Evolutionary conservation across 1,140 invertebrate genomes (phyloP).

Genomic region (Atta cephalotes): DNA sequence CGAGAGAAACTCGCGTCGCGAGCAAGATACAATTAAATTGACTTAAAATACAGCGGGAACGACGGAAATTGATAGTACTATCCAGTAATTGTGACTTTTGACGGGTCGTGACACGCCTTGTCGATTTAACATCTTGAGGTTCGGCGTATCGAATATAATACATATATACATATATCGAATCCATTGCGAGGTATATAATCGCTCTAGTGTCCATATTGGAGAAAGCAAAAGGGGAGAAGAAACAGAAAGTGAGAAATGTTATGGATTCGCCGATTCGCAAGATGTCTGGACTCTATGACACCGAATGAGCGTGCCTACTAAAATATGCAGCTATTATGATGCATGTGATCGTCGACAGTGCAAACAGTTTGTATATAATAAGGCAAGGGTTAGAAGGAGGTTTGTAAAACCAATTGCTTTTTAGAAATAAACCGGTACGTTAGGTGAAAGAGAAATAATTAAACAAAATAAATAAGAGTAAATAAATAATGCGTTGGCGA

Average conservation of each 20-base stretch:
- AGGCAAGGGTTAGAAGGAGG: constrained; percentile 18
- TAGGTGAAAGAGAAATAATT: constrained; percentile 28
- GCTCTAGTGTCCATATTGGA: background rate
- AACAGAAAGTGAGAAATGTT: background rate
- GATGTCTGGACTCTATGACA: constrained; percentile 54
- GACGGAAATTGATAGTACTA: constrained; percentile 46
- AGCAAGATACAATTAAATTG: constrained; percentile 52
- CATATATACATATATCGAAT: constrained; percentile 5
- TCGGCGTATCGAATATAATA: constrained; percentile 25
- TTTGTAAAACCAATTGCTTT: constrained; percentile 49
- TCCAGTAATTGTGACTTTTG: constrained; percentile 34
- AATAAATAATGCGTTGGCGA: background rate
- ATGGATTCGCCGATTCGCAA: constrained; percentile 53
- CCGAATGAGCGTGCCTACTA: constrained; percentile 64
- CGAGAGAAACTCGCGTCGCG: constrained; percentile 14
- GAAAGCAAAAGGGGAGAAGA: background rate
- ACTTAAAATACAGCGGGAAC: constrained; percentile 37
- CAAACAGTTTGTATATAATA: constrained; percentile 65
- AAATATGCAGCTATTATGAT: constrained; percentile 64
- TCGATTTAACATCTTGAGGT: constrained; percentile 58
- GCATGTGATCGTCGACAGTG: constrained; percentile 63
- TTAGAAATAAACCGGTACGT: constrained; percentile 33
- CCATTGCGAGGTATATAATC: constrained; percentile 23
- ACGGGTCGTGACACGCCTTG: constrained; percentile 58
- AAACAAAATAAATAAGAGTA: constrained; percentile 3